phyloP scores from a whole-genome alignment of 1,140 invertebrate genomes.

The Carcinoscorpius rotundicauda region DNA sequence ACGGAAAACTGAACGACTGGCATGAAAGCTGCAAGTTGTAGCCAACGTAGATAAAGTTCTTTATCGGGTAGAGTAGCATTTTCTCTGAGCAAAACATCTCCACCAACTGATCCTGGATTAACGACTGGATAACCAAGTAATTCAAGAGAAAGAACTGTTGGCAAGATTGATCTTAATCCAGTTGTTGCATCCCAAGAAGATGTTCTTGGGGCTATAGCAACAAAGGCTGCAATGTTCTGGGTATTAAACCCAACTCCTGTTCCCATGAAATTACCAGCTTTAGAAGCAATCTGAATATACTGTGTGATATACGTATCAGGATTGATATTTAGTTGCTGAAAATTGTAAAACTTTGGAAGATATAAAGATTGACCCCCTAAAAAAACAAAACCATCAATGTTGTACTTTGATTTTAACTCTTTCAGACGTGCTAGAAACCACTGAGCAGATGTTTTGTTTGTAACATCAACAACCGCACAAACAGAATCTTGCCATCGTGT shows the following conservation, averaged over 20 bases:
- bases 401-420: slow-evolving; percentile 52
- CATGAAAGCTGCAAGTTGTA: slow-evolving; percentile 83
- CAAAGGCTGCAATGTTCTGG: slow-evolving; percentile 70
- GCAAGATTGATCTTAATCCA: slow-evolving; percentile 67
- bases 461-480: slow-evolving; percentile 63
- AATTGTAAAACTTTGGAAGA: slow-evolving; percentile 68
- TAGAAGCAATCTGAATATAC: slow-evolving; percentile 32
- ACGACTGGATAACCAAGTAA: slow-evolving; percentile 80
- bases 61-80: slow-evolving; percentile 48
- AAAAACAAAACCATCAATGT: slow-evolving; percentile 78
- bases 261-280: slow-evolving; percentile 54
- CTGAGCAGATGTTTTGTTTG: slow-evolving; percentile 57
- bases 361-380: slow-evolving; percentile 78
- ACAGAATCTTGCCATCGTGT: slow-evolving; percentile 19
- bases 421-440: slow-evolving; percentile 68
- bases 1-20: slow-evolving; percentile 84
- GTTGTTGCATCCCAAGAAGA: slow-evolving; percentile 60
- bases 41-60: slow-evolving; percentile 85
- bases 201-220: slow-evolving; percentile 69
- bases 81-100: slow-evolving; percentile 39
- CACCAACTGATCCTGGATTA: slow-evolving; percentile 84
- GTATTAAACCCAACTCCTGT: slow-evolving; percentile 66
- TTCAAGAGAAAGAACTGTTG: slow-evolving; percentile 72
- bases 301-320: slow-evolving; percentile 63
- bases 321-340: slow-evolving; percentile 52